Evolutionary conservation across 2,113 vertebrate species (phyloP).

Genomic region (Mionectes macconnelli): DNA sequence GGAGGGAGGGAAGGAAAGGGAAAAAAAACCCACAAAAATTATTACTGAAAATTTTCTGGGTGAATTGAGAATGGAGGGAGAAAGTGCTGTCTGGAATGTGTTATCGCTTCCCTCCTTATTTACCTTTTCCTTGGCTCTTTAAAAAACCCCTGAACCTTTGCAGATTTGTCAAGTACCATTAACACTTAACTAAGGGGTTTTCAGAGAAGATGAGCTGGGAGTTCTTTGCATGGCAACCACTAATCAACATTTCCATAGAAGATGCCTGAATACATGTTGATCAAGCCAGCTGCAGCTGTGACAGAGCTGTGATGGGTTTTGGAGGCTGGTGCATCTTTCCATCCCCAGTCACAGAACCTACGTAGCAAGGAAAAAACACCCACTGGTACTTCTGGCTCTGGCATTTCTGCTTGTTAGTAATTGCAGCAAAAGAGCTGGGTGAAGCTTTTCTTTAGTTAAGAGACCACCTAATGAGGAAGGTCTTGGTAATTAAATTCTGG

Average conservation of each 20-base stretch:
- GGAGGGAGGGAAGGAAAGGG: too few species aligned
- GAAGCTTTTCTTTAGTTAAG: background rate
- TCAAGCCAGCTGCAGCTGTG: constrained; percentile 38
- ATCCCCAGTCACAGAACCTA: background rate
- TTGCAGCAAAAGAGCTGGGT: background rate
- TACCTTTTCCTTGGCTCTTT: background rate
- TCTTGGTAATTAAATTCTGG: background rate
- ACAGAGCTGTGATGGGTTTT: background rate
- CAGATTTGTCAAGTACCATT: background rate
- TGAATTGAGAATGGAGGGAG: background rate
- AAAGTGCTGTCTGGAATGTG: background rate
- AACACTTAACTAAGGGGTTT: background rate
- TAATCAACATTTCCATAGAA: constrained; percentile 14
- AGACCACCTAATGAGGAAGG: background rate
- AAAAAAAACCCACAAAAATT: accelerated
- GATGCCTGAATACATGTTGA: constrained; percentile 24
- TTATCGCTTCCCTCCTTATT: background rate
- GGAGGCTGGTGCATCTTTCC: constrained; percentile 5
- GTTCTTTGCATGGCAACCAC: background rate
- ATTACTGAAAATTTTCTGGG: background rate
- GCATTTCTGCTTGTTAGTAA: background rate
- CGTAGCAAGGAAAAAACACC: background rate
- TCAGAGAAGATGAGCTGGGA: background rate
- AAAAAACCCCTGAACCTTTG: background rate
- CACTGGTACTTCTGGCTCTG: background rate